These are phyloP conservation scores for Drosophila borborema DNA, from an alignment of 2,888 invertebrate species.

Conservation along the genomic window DNA sequence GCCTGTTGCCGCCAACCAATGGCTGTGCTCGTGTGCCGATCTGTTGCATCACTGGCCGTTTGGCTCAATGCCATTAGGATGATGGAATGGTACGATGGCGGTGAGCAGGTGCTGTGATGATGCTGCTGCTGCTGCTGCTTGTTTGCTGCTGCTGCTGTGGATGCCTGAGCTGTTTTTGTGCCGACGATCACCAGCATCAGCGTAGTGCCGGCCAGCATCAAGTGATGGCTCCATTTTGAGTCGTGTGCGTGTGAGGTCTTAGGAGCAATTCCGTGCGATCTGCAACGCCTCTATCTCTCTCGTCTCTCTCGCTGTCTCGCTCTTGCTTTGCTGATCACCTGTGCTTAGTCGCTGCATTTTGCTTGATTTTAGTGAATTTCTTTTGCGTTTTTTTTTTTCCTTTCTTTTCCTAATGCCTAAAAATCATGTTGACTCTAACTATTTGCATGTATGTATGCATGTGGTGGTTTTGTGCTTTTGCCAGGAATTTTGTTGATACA, in stretches of 20 bases:
- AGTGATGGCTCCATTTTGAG: slow-evolving; percentile 48
- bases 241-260: not conserved
- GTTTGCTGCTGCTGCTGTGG: slow-evolving; percentile 10
- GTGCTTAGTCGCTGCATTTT: slow-evolving; percentile 21
- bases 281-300: not conserved
- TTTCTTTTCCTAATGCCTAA: slow-evolving; percentile 5
- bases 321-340: not conserved
- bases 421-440: slow-evolving; percentile 33
- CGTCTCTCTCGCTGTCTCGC: not conserved
- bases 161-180: no score
- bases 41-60: slow-evolving; percentile 21
- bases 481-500: slow-evolving; percentile 42
- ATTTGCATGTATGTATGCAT: not conserved
- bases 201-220: slow-evolving; percentile 74
- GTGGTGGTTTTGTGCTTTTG: not conserved
- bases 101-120: slow-evolving; percentile 7
- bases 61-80: slow-evolving; percentile 59
- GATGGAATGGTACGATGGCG: no score
- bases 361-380: not conserved
- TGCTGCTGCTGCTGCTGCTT: slow-evolving; percentile 7
- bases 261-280: no score
- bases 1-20: not conserved
- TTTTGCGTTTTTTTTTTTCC: slow-evolving; percentile 5
- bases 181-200: slow-evolving; percentile 76
- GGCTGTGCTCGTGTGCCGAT: slow-evolving; percentile 8